These are phyloP conservation scores for Xanthostigma xanthostigma DNA, from an alignment of 2,888 invertebrate species.

Conservation along the genomic window DNA sequence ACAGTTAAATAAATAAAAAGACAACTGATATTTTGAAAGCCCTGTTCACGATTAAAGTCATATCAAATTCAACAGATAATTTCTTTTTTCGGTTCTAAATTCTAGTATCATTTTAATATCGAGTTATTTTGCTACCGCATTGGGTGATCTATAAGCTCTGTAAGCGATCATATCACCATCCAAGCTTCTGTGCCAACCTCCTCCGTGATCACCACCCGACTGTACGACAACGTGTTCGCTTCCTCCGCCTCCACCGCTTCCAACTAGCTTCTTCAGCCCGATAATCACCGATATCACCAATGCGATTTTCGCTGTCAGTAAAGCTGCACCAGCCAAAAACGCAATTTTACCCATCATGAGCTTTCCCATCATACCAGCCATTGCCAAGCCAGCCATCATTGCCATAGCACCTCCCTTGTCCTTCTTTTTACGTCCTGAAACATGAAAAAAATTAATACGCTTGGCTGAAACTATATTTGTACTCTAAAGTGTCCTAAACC, in stretches of 20 bases:
- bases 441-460: background rate
- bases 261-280: slow-evolving; percentile 45
- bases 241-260: slow-evolving; percentile 29
- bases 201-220: slow-evolving; percentile 20
- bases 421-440: slow-evolving; percentile 37
- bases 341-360: slow-evolving; percentile 53
- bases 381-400: slow-evolving; percentile 43
- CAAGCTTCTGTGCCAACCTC: slow-evolving; percentile 29
- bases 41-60: too few relatives aligned
- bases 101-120: background rate
- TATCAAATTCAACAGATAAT: too few relatives aligned
- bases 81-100: background rate
- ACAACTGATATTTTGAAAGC: too few relatives aligned
- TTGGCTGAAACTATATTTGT: too few relatives aligned
- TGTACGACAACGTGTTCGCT: slow-evolving; percentile 37
- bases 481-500: background rate
- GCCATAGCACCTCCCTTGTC: slow-evolving; percentile 33
- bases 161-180: slow-evolving; percentile 16
- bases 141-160: slow-evolving; percentile 12
- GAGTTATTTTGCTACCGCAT: background rate
- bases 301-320: slow-evolving; percentile 50
- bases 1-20: too few relatives aligned
- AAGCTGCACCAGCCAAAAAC: slow-evolving; percentile 48
- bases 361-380: slow-evolving; percentile 47
- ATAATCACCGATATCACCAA: slow-evolving; percentile 43